phyloP scores from a whole-genome alignment of 2,888 invertebrate species.

The Drosophila kanekoi region DNA sequence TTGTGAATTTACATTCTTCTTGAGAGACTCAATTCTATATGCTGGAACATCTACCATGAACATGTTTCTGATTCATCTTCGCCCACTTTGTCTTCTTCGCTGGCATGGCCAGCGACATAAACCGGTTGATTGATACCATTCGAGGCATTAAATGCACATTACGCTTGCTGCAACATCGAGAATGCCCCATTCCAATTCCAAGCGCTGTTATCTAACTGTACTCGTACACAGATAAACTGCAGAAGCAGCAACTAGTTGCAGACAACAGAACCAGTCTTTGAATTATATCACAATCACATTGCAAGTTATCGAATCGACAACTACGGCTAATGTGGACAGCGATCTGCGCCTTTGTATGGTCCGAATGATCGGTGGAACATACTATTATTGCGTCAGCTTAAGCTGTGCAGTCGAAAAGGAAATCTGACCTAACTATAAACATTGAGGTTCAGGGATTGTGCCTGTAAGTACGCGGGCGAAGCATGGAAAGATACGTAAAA shows the following conservation, averaged over 20 bases:
- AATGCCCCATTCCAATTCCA: constrained; percentile 51
- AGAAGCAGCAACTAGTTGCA: constrained; percentile 19
- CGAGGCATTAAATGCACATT: constrained; percentile 48
- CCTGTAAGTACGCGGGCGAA: no score
- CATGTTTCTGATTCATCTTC: background rate
- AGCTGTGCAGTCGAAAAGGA: no score
- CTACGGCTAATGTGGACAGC: constrained; percentile 8
- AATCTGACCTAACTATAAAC: no score
- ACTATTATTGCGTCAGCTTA: constrained; percentile 20
- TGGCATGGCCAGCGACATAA: constrained; percentile 7
- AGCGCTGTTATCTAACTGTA: constrained; percentile 63
- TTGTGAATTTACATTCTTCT: background rate
- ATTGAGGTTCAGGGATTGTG: no score
- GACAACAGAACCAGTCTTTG: constrained; percentile 46
- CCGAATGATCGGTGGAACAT: constrained; percentile 17
- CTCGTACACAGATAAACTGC: constrained; percentile 25
- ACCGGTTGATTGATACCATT: constrained; percentile 59
- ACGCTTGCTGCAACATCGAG: constrained; percentile 28
- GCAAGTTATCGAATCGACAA: constrained; percentile 31
- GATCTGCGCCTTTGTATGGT: constrained; percentile 4
- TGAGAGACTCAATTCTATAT: background rate
- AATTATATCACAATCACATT: constrained; percentile 33
- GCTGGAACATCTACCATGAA: constrained; percentile 12
- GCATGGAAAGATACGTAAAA: no score
- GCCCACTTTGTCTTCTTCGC: constrained; percentile 2